Conservation (phyloP, 1,140 invertebrate species). For the Apocrypta bakeri region DNA sequence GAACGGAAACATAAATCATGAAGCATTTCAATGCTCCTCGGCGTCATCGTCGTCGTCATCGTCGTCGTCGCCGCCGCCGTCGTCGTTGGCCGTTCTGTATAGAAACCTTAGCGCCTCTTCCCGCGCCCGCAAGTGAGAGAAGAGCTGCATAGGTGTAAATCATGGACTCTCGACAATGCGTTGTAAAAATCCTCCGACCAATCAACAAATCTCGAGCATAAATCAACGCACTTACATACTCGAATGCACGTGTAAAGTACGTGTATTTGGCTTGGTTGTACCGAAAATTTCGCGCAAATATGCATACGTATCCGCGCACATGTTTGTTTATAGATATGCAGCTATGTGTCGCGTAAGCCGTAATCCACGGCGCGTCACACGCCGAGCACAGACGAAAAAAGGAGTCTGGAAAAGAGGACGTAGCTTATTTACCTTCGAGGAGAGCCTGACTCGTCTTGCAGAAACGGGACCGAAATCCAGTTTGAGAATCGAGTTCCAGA, state of each 20-base stretch:
- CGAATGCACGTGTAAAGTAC: too few relatives aligned
- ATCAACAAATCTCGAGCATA: slow-evolving; percentile 16
- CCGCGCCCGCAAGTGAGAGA: background rate
- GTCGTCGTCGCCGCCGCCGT: background rate
- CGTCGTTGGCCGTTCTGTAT: background rate
- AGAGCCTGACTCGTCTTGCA: slow-evolving; percentile 7
- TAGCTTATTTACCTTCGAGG: slow-evolving; percentile 30
- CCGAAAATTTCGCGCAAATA: background rate
- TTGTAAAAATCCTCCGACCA: slow-evolving; percentile 11
- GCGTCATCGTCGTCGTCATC: background rate
- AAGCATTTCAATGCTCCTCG: background rate
- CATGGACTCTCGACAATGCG: background rate
- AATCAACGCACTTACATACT: background rate
- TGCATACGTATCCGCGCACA: too few relatives aligned
- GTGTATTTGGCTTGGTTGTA: background rate
- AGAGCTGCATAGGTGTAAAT: background rate
- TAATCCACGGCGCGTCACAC: background rate
- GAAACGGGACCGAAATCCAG: slow-evolving; percentile 67
- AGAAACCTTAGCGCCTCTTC: slow-evolving; percentile 23
- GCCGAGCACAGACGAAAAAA: background rate
- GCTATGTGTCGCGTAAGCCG: too few relatives aligned
- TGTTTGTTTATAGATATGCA: background rate
- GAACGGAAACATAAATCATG: slow-evolving; percentile 19
- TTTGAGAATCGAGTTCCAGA: slow-evolving; percentile 71
- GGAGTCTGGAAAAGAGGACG: slow-evolving; percentile 4